Evolutionary conservation across 2,113 vertebrate genomes (phyloP).

Genomic region (Sylvietta virens): DNA sequence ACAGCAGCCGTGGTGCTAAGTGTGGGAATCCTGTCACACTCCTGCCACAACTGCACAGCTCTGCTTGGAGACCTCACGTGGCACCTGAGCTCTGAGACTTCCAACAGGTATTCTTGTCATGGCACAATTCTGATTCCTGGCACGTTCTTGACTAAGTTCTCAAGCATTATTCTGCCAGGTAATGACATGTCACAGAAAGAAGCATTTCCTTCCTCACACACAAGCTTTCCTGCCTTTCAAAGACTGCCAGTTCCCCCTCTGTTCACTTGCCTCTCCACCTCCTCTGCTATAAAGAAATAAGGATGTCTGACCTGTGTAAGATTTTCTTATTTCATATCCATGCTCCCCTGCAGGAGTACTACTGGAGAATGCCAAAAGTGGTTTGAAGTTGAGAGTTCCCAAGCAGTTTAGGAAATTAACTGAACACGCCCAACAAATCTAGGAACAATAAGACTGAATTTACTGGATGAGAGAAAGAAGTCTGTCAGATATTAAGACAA

Average conservation of each 20-base stretch:
- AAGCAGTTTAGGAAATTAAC: neutral
- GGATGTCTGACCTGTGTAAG: neutral
- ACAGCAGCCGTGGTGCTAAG: rapidly evolving
- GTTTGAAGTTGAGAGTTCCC: neutral
- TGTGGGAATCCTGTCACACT: rapidly evolving
- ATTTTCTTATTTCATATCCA: neutral
- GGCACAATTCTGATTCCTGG: neutral
- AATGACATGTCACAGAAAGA: neutral
- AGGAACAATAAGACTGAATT: neutral
- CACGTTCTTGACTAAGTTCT: neutral
- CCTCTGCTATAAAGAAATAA: neutral
- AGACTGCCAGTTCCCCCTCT: neutral
- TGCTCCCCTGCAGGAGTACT: neutral
- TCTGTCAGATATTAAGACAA: neutral
- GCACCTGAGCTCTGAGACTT: neutral
- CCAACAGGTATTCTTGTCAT: neutral
- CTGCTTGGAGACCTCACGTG: rapidly evolving
- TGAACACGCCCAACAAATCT: neutral
- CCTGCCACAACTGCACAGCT: neutral
- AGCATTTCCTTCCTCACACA: neutral
- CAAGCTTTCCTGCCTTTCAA: neutral
- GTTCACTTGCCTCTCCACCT: too few species aligned
- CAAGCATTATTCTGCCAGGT: neutral
- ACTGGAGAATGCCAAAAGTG: neutral
- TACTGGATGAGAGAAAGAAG: neutral